These are phyloP conservation scores for Ormyrus rosae DNA, from an alignment of 2,888 invertebrate genomes.

Conservation along the genomic window DNA sequence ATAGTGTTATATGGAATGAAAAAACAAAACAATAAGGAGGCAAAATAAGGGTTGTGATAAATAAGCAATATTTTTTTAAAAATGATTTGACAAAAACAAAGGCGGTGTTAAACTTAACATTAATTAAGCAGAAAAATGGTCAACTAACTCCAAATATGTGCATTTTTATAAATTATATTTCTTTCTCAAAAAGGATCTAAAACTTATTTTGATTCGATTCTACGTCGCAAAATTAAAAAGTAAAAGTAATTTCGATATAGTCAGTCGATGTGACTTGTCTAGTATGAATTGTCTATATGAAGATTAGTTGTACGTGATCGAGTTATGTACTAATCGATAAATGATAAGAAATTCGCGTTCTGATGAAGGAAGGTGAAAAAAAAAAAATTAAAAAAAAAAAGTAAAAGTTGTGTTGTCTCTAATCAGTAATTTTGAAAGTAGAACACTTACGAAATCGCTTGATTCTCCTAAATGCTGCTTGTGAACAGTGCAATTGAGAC, in stretches of 20 bases:
- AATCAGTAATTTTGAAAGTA: conserved; percentile 53
- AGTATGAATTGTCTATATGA: not conserved
- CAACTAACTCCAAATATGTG: conserved; percentile 73
- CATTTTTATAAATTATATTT: conserved; percentile 48
- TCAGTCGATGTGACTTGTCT: conserved; percentile 17
- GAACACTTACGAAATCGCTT: conserved; percentile 75
- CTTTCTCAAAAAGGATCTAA: conserved; percentile 27
- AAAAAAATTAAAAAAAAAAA: conserved; percentile 18
- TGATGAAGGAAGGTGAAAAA: conserved; percentile 31
- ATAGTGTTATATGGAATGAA: conserved; percentile 3
- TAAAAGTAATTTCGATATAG: conserved; percentile 8
- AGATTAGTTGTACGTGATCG: conserved; percentile 22
- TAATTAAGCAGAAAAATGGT: conserved; percentile 53
- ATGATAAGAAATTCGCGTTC: conserved; percentile 28
- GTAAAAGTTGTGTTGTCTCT: conserved; percentile 32
- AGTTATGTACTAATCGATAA: conserved; percentile 32
- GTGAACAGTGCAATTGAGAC: conserved; percentile 67
- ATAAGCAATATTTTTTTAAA: conserved; percentile 24
- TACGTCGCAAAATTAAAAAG: conserved; percentile 27
- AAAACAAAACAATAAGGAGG: conserved; percentile 13
- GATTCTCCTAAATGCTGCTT: conserved; percentile 75
- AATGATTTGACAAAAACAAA: conserved; percentile 31
- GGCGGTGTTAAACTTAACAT: conserved; percentile 33
- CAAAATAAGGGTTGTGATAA: conserved; percentile 13
- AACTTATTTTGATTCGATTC: conserved; percentile 33